phyloP scores from a whole-genome alignment of 2,113 vertebrate species.

The Grus americana region DNA sequence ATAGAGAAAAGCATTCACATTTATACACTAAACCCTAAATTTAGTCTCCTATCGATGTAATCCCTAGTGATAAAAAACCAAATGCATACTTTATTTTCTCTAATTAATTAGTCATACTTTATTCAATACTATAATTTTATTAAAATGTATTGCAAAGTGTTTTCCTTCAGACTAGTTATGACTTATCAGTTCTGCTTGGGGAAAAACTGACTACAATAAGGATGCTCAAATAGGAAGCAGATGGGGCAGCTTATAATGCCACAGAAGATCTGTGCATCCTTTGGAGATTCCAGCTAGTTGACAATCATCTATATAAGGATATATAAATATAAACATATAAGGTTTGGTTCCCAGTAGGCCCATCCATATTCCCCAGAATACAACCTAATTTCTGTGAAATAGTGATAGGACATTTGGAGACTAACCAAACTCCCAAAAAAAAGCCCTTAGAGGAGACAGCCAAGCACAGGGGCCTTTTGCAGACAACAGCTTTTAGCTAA shows the following conservation, averaged over 20 bases:
- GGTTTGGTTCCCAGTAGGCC: not conserved
- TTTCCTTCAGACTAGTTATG: not conserved
- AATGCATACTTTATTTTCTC: not conserved
- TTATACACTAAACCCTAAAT: not conserved
- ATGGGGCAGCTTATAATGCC: not conserved
- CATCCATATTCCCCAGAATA: not conserved
- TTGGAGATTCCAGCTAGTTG: not conserved
- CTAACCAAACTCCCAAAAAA: not conserved
- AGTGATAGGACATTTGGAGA: not conserved
- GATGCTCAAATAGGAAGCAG: not conserved
- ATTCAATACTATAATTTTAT: not conserved
- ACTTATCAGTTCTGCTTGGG: not conserved
- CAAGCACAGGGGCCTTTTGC: not conserved
- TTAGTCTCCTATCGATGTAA: not conserved
- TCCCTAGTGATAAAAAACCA: not conserved
- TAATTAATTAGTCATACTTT: not conserved
- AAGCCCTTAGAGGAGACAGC: not conserved
- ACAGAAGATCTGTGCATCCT: not conserved
- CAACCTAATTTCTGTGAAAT: not conserved
- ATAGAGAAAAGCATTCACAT: accelerated
- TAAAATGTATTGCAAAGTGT: not conserved
- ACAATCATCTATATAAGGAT: not conserved
- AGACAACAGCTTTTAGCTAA: not conserved
- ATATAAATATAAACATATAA: not conserved
- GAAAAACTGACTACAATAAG: not conserved